Percentiles rank a stretch among this genome's conserved stretches.
Conservation (phyloP, 2,113 vertebrate genomes). For the Indri indri region DNA sequence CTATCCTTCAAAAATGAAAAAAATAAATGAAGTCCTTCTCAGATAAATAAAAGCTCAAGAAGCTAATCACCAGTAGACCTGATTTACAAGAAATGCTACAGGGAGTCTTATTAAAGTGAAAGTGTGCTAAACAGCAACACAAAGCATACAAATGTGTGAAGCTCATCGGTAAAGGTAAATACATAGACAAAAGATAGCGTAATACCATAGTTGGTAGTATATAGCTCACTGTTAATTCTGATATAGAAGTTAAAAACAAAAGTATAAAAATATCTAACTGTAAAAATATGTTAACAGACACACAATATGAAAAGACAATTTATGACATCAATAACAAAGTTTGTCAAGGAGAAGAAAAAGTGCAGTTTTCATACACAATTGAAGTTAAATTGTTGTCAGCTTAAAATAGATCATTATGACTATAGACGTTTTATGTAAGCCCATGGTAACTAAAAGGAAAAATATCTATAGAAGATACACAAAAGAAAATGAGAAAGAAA, state of each 20-base stretch:
- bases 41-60: not conserved
- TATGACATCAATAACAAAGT: not conserved
- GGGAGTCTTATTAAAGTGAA: not conserved
- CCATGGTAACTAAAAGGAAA: not conserved
- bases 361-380: not conserved
- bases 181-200: not conserved
- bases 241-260: not conserved
- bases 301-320: not conserved
- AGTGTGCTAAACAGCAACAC: not conserved
- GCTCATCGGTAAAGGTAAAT: not conserved
- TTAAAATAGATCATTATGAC: not conserved
- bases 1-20: not conserved
- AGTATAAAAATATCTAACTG: not conserved
- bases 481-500: not conserved
- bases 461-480: not conserved
- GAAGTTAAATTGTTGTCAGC: not conserved
- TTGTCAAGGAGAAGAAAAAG: not conserved
- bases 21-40: not conserved
- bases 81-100: not conserved
- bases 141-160: not conserved
- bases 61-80: rapidly evolving
- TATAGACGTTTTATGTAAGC: not conserved
- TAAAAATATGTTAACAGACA: not conserved
- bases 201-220: not conserved
- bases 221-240: not conserved